Base-by-base conservation (phyloP, 64 coral and sea anemone species). In the Catalaphyllia jardinei region DNA sequence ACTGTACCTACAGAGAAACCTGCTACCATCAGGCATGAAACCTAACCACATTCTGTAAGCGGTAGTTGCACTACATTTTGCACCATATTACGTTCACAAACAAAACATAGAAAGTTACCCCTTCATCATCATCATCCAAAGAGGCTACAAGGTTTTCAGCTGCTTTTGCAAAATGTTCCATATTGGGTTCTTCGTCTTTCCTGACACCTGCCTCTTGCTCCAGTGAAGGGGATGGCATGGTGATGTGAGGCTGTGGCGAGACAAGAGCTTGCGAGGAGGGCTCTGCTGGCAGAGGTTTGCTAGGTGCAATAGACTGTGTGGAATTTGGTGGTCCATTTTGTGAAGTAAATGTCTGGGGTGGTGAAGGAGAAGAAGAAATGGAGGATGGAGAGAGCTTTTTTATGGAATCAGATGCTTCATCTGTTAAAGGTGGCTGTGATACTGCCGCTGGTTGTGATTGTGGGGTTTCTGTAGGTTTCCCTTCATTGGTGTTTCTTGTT, bases 61-160 rank as follows among this genome's bases (percentile, higher is more conserved):
- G 1, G 54, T 17, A 76, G 16, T 20, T 31, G 20, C 11, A 38
- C 52, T 62, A 30, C 54, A 61, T 82, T 63, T 60, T 82, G 22
- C 22, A 50, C 1, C 54, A 9, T 86, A 85, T 11, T 29, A 18
- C 8, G 8, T 85, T 39, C 52, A 60, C 22, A 59, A 28, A 20
- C 0, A 54, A 57, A 15, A 80, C 4, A 13, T 29, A 24, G 3
- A 0, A 52, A 5, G 25, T 22, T 55, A 85, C 81, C 81, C 71
- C 81, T 46, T 93, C 97, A 91, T 98, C 96, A 62, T 93, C 94
- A 91, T 95, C 94, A 93, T 95, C 97, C 46, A 99, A 86, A 2
- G 88, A 93, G 8, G 90, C 90, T 24, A 99, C 94, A 51, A 95
- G 90, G 84, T 93, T 99, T 57, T 95, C 97, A 4, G 97, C 97